phyloP scores from a whole-genome alignment of 2,888 invertebrate genomes.

The Campoplex capitator region DNA sequence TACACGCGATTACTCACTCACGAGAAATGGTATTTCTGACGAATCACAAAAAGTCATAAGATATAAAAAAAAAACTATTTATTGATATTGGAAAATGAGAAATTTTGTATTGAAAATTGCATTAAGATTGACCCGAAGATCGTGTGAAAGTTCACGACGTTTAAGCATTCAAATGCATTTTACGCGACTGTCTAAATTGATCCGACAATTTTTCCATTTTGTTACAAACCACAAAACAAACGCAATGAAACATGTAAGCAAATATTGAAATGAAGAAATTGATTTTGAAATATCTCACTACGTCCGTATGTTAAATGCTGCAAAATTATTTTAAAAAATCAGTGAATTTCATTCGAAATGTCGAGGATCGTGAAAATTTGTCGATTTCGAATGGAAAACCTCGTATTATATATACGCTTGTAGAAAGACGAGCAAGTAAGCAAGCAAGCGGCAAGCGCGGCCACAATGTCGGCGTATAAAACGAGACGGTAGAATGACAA shows the following conservation, averaged over 20 bases:
- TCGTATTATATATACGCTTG: constrained; percentile 16
- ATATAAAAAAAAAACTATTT: too few species aligned
- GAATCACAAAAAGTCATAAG: too few species aligned
- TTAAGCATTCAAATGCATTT: not conserved
- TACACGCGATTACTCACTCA: too few species aligned
- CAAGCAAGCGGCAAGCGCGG: constrained; percentile 62
- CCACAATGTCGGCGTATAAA: constrained; percentile 61
- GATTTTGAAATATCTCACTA: not conserved
- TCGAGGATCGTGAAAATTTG: not conserved
- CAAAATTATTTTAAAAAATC: not conserved
- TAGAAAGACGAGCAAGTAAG: constrained; percentile 63
- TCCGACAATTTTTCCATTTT: not conserved
- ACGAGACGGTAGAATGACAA: constrained; percentile 62
- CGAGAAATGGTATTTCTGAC: too few species aligned
- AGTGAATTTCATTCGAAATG: not conserved
- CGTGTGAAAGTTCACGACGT: too few species aligned
- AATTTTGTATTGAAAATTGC: too few species aligned
- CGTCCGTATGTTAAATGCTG: too few species aligned
- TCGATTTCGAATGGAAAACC: not conserved
- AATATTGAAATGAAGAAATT: not conserved
- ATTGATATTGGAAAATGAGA: too few species aligned
- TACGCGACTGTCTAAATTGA: not conserved
- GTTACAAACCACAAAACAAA: not conserved
- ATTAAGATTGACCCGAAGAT: too few species aligned
- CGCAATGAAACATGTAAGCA: not conserved